phyloP scores from a whole-genome alignment of 2,113 vertebrate species.

The Fukomys damarensis region DNA sequence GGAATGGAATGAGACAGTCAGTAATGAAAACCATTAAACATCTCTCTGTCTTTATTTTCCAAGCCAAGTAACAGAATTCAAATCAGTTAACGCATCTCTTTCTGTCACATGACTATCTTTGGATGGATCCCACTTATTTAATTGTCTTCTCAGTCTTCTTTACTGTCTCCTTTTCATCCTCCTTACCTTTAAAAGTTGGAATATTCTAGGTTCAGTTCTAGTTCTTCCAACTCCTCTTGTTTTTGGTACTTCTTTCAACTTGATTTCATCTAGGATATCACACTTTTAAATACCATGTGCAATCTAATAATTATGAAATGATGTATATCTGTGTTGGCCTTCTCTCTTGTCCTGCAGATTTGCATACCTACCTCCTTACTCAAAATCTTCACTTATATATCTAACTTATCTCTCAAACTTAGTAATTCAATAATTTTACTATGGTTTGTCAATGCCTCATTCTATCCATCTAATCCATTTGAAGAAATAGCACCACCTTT shows the following conservation, averaged over 20 bases:
- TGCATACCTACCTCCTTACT: background rate
- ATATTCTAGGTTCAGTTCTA: background rate
- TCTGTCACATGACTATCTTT: background rate
- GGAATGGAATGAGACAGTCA: conserved; percentile 26
- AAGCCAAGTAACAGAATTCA: background rate
- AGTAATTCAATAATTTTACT: background rate
- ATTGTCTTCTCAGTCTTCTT: background rate
- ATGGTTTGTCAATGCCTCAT: background rate
- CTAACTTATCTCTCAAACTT: background rate
- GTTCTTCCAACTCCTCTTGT: background rate
- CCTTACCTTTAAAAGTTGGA: background rate
- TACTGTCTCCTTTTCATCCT: background rate
- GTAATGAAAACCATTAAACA: background rate
- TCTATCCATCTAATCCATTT: background rate
- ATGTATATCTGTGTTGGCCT: background rate
- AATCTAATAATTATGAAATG: background rate
- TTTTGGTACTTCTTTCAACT: background rate
- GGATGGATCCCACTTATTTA: background rate
- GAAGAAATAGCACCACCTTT: background rate
- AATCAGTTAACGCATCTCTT: background rate
- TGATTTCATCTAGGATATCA: background rate
- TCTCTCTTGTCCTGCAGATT: background rate
- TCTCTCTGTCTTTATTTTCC: background rate
- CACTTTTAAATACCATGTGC: background rate
- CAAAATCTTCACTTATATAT: background rate